These are phyloP conservation scores for Colostygia pectinataria DNA, from an alignment of 2,888 invertebrate species.

Conservation along the genomic window DNA sequence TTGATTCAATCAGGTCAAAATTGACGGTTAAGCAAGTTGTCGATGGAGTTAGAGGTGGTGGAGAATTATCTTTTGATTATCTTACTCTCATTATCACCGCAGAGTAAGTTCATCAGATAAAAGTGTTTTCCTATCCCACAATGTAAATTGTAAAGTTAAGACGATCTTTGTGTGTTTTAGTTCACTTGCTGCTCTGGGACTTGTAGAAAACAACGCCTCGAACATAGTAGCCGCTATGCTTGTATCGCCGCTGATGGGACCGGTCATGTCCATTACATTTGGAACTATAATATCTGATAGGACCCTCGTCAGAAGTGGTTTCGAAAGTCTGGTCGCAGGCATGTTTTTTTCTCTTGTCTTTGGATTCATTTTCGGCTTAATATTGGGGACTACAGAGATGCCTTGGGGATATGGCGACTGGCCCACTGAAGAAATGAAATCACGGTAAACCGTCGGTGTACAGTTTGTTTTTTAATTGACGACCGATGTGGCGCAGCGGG, in stretches of 20 bases:
- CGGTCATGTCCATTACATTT: constrained; percentile 94
- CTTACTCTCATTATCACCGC: constrained; percentile 90
- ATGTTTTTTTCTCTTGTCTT: constrained; percentile 89
- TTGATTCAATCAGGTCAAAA: constrained; percentile 90
- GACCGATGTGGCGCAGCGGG: background rate
- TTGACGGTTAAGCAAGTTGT: constrained; percentile 93
- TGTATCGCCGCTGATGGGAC: constrained; percentile 91
- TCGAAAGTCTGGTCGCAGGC: constrained; percentile 87
- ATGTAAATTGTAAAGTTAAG: background rate
- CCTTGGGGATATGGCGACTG: constrained; percentile 90
- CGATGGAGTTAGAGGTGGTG: constrained; percentile 89
- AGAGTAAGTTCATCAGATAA: constrained; percentile 83
- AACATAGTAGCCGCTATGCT: constrained; percentile 91
- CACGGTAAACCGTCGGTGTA: constrained; percentile 74
- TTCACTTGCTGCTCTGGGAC: constrained; percentile 91
- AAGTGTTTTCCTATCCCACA: too few species aligned
- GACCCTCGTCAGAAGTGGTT: constrained; percentile 86
- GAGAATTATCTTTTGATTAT: constrained; percentile 92
- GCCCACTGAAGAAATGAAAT: constrained; percentile 92
- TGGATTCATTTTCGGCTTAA: constrained; percentile 91
- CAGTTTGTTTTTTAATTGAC: background rate
- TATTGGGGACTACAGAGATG: constrained; percentile 88
- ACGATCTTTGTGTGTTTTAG: constrained; percentile 66
- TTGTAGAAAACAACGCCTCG: constrained; percentile 92
- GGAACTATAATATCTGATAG: constrained; percentile 90